Conservation (phyloP, 2,888 invertebrate genomes). For the Eupithecia pulchellata region DNA sequence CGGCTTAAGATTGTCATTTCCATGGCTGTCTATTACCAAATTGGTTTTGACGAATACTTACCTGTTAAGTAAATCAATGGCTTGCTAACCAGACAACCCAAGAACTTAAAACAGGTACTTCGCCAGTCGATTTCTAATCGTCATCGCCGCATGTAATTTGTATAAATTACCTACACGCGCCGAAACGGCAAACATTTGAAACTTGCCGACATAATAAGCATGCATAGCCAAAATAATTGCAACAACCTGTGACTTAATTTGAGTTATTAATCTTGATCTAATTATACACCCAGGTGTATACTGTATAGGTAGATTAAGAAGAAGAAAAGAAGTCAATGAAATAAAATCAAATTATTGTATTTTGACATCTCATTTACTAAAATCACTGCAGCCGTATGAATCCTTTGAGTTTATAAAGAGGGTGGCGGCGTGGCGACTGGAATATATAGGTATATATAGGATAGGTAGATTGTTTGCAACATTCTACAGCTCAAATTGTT, state of each 20-base stretch:
- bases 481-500: too few species aligned
- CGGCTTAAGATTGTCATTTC: too few species aligned
- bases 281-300: too few species aligned
- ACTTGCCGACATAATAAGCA: not conserved
- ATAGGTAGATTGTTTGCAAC: too few species aligned
- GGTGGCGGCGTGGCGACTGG: too few species aligned
- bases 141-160: slow-evolving; percentile 1
- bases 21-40: not conserved
- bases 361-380: too few species aligned
- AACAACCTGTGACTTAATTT: not conserved
- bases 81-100: not conserved
- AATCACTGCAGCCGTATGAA: too few species aligned
- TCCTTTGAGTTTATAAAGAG: too few species aligned
- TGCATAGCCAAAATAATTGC: slow-evolving; percentile 8
- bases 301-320: too few species aligned
- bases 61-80: not conserved
- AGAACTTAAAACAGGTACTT: not conserved
- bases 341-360: too few species aligned
- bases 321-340: too few species aligned
- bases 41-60: not conserved
- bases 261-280: not conserved
- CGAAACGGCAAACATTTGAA: not conserved
- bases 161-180: slow-evolving; percentile 3
- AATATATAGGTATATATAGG: too few species aligned
- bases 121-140: slow-evolving; percentile 4